These are phyloP conservation scores for Homarus americanus DNA, from an alignment of 1,140 invertebrate genomes.

Conservation along the genomic window DNA sequence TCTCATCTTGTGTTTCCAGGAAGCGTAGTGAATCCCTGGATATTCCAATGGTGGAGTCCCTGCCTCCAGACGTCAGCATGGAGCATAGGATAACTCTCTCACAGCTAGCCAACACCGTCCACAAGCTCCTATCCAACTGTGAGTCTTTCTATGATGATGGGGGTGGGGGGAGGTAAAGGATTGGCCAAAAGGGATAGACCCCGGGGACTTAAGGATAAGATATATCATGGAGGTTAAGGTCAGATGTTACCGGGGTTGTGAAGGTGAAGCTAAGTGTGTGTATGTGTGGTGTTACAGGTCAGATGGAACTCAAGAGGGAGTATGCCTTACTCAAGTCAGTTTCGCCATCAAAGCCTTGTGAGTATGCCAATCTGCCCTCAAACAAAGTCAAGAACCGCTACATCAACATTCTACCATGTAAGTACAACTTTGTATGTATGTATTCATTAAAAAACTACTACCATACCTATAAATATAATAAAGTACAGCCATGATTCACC, in stretches of 20 bases:
- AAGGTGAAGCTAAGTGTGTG: no score
- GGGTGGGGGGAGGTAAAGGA: no score
- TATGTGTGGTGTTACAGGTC: not conserved
- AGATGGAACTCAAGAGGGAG: not conserved
- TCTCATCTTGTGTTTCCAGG: not conserved
- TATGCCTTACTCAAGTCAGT: not conserved
- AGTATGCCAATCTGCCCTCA: not conserved
- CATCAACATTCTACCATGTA: slow-evolving; percentile 64
- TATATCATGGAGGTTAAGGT: no score
- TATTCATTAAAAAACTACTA: not conserved
- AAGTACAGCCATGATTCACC: no score
- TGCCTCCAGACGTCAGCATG: slow-evolving; percentile 24
- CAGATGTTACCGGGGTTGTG: no score
- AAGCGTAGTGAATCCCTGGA: slow-evolving; percentile 20
- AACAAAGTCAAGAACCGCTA: slow-evolving; percentile 53
- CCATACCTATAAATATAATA: no score
- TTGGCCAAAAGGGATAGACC: no score
- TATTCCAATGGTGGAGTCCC: slow-evolving; percentile 31
- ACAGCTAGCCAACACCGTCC: not conserved
- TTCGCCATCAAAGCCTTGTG: not conserved
- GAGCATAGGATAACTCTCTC: slow-evolving; percentile 29
- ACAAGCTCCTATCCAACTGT: not conserved
- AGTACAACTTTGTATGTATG: not conserved
- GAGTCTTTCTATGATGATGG: no score
- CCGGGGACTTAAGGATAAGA: no score